Evolutionary conservation across 2,113 vertebrate species (phyloP).

Genomic region (Bos javanicus): DNA sequence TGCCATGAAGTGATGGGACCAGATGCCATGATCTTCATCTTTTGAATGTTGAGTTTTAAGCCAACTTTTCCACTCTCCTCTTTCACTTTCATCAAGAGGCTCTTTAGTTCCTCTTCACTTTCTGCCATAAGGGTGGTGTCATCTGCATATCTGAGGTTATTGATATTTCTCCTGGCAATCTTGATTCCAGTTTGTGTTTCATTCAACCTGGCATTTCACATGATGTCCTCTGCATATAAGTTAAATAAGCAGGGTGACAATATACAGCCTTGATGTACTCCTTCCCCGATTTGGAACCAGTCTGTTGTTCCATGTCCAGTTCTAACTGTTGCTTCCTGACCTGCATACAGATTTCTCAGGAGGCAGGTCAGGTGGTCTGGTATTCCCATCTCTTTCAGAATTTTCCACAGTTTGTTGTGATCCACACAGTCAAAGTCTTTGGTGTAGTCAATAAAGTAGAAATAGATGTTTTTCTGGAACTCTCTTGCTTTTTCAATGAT

Average conservation of each 20-base stretch:
- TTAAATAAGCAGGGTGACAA: not conserved
- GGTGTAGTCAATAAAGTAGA: not conserved
- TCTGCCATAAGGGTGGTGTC: not conserved
- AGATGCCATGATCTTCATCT: not conserved
- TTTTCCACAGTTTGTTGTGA: not conserved
- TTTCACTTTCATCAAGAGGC: not conserved
- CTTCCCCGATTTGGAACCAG: accelerated
- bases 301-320: not conserved
- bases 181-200: not conserved
- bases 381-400: not conserved
- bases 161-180: not conserved
- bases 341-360: not conserved
- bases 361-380: not conserved
- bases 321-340: not conserved
- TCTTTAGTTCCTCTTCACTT: not conserved
- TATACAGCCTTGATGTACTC: not conserved
- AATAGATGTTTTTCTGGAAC: not conserved
- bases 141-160: not conserved
- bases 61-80: not conserved
- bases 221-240: not conserved
- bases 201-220: not conserved
- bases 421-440: not conserved
- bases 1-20: not conserved
- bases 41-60: not conserved
- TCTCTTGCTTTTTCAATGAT: not conserved